Base-by-base conservation (phyloP, 64 coral and sea anemone genomes). In the Actinia equina region DNA sequence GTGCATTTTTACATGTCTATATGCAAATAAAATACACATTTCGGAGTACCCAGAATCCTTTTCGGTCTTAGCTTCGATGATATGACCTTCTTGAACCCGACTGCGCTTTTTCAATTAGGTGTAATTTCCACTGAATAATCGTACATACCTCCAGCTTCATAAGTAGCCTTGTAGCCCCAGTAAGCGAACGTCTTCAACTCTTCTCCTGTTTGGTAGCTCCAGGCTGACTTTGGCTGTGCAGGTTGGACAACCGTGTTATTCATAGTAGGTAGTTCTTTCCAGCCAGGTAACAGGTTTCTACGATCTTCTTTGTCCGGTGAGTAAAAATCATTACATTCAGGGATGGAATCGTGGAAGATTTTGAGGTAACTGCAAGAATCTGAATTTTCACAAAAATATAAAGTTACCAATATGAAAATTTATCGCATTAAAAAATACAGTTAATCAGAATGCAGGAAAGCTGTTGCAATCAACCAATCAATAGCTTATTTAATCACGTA, bases 111-210 rank as follows among this genome's bases (percentile, higher is more conserved):
- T n/a, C n/a, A n/a, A n/a, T n/a, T n/a, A n/a, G n/a, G n/a, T n/a
- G n/a, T n/a, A n/a, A n/a, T n/a, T n/a, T n/a, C n/a, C 45, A 49
- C 2, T 49, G 7, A 49, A 49, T 49, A 49, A 49, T 7, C 7
- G 19, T 17, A 22, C 57, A 23, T 25, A 94, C 93, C 93, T 88
- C 93, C 93, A 49, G 93, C 93, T 59, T 84, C 83, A 54, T 94
- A 94, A 20, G 93, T 94, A 10, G 93, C 93, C 74, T 94, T 91
- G 85, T 94, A 91, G 12, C 93, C 93, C 93, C 93, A 94, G 86
- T 94, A 94, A 2, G 93, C 89, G 69, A 43, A 94, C 6, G 93
- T 94, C 14, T 91, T 85, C 19, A 94, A 37, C 37, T 94, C 79
- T 9, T 83, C 43, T 44, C 93, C 93, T 17, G 89, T 85, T 41